Evolutionary conservation across 2,113 vertebrate species (phyloP), one percentile per base, ranked within the genome.

Genomic region (Cyanoderma ruficeps): DNA sequence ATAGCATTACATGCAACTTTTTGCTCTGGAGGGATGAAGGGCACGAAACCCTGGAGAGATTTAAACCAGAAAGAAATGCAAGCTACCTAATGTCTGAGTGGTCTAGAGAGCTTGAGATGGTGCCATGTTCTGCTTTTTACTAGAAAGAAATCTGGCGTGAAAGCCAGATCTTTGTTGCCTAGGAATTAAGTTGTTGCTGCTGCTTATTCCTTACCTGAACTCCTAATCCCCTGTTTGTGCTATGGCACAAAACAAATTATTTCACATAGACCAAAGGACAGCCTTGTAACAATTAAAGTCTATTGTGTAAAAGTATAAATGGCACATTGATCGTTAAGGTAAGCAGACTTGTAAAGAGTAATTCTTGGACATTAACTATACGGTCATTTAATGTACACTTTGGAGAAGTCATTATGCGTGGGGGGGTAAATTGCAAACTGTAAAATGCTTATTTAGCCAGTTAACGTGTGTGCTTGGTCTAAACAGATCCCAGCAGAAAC

Each of bases 131-230:
- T 94, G n/a, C 53, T 84, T 91, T 94, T 95, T 93, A 41, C 84
- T 76, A 69, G 89, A 76, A 89, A 71, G 94, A 96, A 89, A 89
- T 91, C 69, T 93, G 86, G 84, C 35, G 7, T 90, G 82, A 96
- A 96, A 96, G 81, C 37, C 24, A 67, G 52, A 65, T 82, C 71
- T 83, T 65, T 96, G 93, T 90, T 95, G 77, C 91, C 91, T 93
- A 94, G 90, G 86, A 97, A 96, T 95, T 97, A 93, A 94, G 92
- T 93, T 96, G 94, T 95, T 97, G 81, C 86, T 92, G 44, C 78
- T 87, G 68, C 89, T 86, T 93, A 88, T 76, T 92, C 94, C 87
- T 97, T 72, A 97, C 92, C 87, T 97, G 92, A 97, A 95, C 53
- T 79, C 81, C 50, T 78, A 93, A 97, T 97, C 90, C 83, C 82